Evolutionary conservation across 2,113 vertebrate species (phyloP), one percentile per base, ranked within the genome.

Genomic region (Lycocorax pyrrhopterus): DNA sequence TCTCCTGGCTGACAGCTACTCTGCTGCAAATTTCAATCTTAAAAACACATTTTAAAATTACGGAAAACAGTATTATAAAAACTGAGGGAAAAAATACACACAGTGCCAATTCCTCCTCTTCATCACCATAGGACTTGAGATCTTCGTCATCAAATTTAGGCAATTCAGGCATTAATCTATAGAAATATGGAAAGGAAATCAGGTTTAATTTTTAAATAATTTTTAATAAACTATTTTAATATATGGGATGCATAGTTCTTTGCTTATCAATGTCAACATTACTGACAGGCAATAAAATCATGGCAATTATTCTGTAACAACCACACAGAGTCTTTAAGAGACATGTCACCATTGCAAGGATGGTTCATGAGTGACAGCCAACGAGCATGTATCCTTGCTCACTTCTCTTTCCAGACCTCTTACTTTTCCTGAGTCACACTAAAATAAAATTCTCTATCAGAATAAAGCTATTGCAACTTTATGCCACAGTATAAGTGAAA

Each of bases 161-260:
- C 80, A 99, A 97, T 82, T 99, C 98, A 84, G 98, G 98, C 99
- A 99, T 99, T 89, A 99, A 97, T 96, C 99, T 99, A 84, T 0
- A 87, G 33, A 87, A 80, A 87, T 30, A 66, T 0, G 4, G 32
- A 78, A 88, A 82, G 11, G 13, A 78, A 97, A 84, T 15, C 3
- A 71, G 14, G 72, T 49, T 64, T 68, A 60, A 85, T 78, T 93
- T 84, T 56, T 11, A 67, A 16, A 55, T 33, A 4, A 19, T 33
- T 62, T 27, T 49, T 16, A 62, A 43, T 41, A 13, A 76, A 35
- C 20, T 68, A 13, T 76, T 89, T 89, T 76, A 46, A 64, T 47
- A 21, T 10, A 89, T 20, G 13, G 9, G 30, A 63, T 68, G 22
- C 52, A 43, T 9, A 74, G 26, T 33, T 87, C 15, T 74, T 87